phyloP scores from a whole-genome alignment of 2,888 invertebrate genomes.

The Agonopterix arenella region DNA sequence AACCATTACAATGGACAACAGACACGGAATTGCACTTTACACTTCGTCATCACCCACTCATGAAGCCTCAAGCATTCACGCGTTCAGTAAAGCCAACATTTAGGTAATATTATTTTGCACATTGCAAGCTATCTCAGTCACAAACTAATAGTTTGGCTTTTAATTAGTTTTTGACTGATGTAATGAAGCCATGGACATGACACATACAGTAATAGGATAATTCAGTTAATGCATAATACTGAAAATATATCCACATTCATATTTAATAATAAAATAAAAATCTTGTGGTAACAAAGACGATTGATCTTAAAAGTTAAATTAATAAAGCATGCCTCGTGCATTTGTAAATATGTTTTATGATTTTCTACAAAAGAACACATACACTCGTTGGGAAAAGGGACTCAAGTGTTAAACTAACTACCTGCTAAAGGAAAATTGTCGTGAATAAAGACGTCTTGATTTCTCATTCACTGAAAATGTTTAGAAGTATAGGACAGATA shows the following conservation, averaged over 20 bases:
- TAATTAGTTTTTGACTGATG: no score
- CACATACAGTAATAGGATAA: no score
- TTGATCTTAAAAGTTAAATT: conserved; percentile 1
- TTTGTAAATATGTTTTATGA: neutral
- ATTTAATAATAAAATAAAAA: no score
- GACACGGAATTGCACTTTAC: conserved; percentile 31
- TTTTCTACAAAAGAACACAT: conserved; percentile 48
- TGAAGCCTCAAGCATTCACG: conserved; percentile 27
- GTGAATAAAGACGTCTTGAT: conserved; percentile 55
- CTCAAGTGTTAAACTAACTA: conserved; percentile 23
- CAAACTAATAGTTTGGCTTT: conserved; percentile 3
- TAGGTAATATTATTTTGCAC: conserved; percentile 5
- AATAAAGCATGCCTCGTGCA: conserved; percentile 4
- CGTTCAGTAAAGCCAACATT: conserved; percentile 20
- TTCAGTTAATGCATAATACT: no score
- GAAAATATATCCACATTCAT: no score
- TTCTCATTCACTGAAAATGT: conserved; percentile 43
- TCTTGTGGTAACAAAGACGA: neutral
- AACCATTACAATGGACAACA: conserved; percentile 54
- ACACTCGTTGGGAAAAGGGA: conserved; percentile 42
- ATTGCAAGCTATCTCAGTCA: conserved; percentile 8
- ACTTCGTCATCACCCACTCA: conserved; percentile 59
- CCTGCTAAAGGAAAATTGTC: conserved; percentile 14
- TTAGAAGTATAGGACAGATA: neutral
- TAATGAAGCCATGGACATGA: no score